Percentiles rank a stretch among this genome's conserved stretches.
These are phyloP conservation scores for Nomada flava DNA, from an alignment of 2,888 invertebrate species.

Conservation along the genomic window DNA sequence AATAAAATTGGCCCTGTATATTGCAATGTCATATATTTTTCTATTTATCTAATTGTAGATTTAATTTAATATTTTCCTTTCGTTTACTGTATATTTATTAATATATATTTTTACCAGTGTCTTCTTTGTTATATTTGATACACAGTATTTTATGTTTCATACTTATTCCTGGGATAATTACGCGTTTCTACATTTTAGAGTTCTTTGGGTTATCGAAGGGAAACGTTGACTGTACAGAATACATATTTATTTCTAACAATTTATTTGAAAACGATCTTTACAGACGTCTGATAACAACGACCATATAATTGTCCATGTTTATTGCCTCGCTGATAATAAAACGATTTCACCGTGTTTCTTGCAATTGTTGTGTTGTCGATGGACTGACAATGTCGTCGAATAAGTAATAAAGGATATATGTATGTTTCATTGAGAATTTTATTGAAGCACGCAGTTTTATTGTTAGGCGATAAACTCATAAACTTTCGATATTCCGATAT, in stretches of 20 bases:
- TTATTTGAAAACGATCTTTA: conserved; percentile 5
- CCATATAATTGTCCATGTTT: conserved; percentile 33
- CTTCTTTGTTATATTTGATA: too few relatives aligned
- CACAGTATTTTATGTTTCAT: neutral
- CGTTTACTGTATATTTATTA: too few relatives aligned
- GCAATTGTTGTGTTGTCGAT: conserved; percentile 21
- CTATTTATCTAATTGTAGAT: too few relatives aligned
- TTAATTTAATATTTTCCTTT: too few relatives aligned
- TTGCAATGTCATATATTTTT: too few relatives aligned
- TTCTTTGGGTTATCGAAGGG: neutral
- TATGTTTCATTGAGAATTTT: conserved; percentile 1
- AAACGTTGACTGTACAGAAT: neutral
- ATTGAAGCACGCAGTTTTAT: neutral
- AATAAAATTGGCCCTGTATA: too few relatives aligned
- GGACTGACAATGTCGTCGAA: neutral
- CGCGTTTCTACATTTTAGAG: too few relatives aligned
- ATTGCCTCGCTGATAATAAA: conserved; percentile 39
- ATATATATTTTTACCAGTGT: too few relatives aligned
- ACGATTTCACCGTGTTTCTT: conserved; percentile 3
- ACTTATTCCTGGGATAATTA: neutral
- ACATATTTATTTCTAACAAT: conserved; percentile 7
- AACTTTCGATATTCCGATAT: too few relatives aligned
- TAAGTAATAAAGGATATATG: neutral
- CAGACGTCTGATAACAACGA: conserved; percentile 28
- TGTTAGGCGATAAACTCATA: neutral